Percentiles rank a stretch among this genome's conserved stretches.
Conservation (phyloP, 2,888 invertebrate species). For the Ophonus ardosiacus region DNA sequence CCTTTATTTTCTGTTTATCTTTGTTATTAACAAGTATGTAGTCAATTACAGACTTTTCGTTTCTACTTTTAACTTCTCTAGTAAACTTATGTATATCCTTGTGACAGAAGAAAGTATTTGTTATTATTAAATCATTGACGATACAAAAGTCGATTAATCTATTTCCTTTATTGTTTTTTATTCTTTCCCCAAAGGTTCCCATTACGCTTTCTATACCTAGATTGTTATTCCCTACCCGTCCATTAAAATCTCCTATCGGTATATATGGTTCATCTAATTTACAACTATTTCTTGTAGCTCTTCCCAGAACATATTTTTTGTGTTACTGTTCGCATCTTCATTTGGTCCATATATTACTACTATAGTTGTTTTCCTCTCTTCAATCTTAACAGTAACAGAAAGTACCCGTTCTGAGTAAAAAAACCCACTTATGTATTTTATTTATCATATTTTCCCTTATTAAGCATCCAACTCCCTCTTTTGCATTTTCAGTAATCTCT, state of each 20-base stretch:
- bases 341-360: background rate
- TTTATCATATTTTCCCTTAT: conserved; percentile 57
- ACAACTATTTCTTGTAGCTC: background rate
- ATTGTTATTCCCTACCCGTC: background rate
- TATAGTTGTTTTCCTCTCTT: background rate
- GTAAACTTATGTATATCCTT: background rate
- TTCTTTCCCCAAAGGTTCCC: background rate
- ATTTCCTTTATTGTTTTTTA: background rate
- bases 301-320: background rate
- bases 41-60: background rate
- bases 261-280: background rate
- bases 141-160: background rate
- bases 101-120: background rate
- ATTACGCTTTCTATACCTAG: background rate
- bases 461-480: background rate
- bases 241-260: background rate
- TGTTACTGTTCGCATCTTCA: background rate
- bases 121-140: background rate
- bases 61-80: background rate
- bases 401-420: background rate
- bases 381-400: background rate
- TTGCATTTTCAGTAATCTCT: background rate
- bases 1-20: background rate
- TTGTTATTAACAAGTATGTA: background rate
- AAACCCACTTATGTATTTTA: conserved; percentile 51